Conservation (phyloP, 1,140 invertebrate genomes). For the Drosophila pseudoananassae region DNA sequence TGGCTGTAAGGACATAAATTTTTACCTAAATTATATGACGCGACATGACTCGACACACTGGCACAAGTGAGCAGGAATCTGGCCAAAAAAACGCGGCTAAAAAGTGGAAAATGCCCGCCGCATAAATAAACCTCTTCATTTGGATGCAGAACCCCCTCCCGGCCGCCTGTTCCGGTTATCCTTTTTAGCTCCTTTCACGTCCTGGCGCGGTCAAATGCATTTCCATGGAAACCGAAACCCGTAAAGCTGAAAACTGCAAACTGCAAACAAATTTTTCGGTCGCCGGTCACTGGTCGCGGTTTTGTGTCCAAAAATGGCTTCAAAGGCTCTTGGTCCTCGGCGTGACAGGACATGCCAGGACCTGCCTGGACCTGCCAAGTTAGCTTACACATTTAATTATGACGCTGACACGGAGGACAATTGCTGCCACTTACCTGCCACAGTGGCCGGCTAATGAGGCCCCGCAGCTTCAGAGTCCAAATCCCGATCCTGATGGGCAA, state of each 20-base stretch:
- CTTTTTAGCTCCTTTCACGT: slow-evolving; percentile 21
- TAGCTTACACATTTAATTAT: background rate
- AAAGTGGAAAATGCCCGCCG: slow-evolving; percentile 18
- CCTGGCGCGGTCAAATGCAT: slow-evolving; percentile 69
- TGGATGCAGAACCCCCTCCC: slow-evolving; percentile 58
- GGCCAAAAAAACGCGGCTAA: slow-evolving; percentile 3
- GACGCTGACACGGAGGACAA: background rate
- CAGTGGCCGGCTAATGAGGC: no score
- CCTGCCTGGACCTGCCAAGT: background rate
- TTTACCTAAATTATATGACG: slow-evolving; percentile 52
- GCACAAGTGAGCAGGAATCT: background rate
- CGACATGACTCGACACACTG: slow-evolving; percentile 15
- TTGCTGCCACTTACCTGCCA: background rate
- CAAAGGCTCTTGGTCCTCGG: background rate
- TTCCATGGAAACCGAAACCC: slow-evolving; percentile 43
- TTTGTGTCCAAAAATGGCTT: slow-evolving; percentile 20
- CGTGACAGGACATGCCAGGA: no score
- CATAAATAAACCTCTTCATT: slow-evolving; percentile 67
- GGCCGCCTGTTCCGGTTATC: slow-evolving; percentile 38
- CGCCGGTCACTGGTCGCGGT: slow-evolving; percentile 40
- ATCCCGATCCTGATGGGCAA: background rate
- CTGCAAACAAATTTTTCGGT: slow-evolving; percentile 25
- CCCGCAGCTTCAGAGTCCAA: background rate
- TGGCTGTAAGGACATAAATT: slow-evolving; percentile 40
- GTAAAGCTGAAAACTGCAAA: background rate